These are phyloP conservation scores for Eulimnadia texana DNA, from an alignment of 1,140 invertebrate species.

Conservation along the genomic window DNA sequence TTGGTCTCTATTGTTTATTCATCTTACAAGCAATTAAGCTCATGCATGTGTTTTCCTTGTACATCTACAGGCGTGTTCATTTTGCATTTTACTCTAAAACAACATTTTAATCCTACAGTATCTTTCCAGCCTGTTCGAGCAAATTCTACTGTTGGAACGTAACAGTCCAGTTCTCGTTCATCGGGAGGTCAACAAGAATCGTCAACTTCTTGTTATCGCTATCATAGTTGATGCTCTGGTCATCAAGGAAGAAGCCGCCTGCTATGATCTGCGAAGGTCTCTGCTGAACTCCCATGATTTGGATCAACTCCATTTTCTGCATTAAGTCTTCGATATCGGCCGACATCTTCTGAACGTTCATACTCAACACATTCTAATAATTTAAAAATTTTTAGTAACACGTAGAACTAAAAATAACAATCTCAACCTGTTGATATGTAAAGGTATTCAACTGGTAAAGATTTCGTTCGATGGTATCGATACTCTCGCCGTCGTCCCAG, in stretches of 20 bases:
- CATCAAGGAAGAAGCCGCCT: background rate
- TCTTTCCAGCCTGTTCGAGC: too few species aligned
- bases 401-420: background rate
- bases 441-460: constrained; percentile 8
- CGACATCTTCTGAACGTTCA: constrained; percentile 3
- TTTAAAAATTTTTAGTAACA: background rate
- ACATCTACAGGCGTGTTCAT: too few species aligned
- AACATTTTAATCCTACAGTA: too few species aligned
- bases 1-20: background rate
- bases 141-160: too few species aligned
- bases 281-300: constrained; percentile 4
- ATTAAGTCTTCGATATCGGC: background rate
- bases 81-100: too few species aligned
- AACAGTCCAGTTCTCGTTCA: background rate
- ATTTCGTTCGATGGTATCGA: background rate
- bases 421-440: background rate
- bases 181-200: background rate
- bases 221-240: background rate
- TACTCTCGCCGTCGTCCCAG: constrained; percentile 12
- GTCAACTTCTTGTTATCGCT: background rate
- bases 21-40: too few species aligned
- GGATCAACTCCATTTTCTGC: constrained; percentile 5
- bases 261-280: background rate
- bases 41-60: too few species aligned
- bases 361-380: background rate